Percentiles rank a stretch among this genome's conserved stretches.
Evolutionary conservation across 2,888 invertebrate genomes (phyloP).

Genomic region (Erebia aethiops): DNA sequence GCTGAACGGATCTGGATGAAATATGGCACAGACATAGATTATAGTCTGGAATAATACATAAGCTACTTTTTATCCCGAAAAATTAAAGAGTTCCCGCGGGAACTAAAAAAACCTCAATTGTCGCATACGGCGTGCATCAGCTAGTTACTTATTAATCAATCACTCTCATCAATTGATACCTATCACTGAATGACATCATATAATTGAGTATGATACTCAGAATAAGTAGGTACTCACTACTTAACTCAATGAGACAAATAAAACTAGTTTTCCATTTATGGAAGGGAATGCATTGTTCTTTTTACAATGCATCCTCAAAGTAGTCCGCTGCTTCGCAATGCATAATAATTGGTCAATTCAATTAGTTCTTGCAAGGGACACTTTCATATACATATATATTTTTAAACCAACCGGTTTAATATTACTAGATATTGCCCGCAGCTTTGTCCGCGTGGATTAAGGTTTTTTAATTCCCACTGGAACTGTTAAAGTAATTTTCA

Average conservation of each 20-base stretch:
- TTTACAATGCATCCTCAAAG: slow-evolving; percentile 27
- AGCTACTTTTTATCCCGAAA: too few species aligned
- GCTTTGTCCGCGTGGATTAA: too few species aligned
- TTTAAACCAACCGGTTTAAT: too few species aligned
- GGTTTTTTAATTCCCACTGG: too few species aligned
- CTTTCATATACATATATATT: too few species aligned
- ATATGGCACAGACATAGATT: too few species aligned
- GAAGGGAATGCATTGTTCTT: slow-evolving; percentile 35
- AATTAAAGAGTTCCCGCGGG: too few species aligned
- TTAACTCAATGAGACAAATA: slow-evolving; percentile 9
- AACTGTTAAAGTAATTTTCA: too few species aligned
- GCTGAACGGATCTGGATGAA: too few species aligned
- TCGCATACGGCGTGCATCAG: too few species aligned
- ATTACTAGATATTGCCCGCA: neutral
- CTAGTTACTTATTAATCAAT: neutral
- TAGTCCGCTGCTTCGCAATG: slow-evolving; percentile 8
- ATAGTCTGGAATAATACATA: too few species aligned
- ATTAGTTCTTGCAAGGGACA: neutral
- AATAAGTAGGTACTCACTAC: slow-evolving; percentile 1
- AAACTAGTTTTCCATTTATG: slow-evolving; percentile 34
- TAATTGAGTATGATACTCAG: slow-evolving; percentile 18
- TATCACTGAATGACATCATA: slow-evolving; percentile 22
- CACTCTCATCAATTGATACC: neutral
- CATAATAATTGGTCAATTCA: neutral
- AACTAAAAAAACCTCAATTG: too few species aligned